Percentiles rank a stretch among this genome's conserved stretches.
phyloP scores from a whole-genome alignment of 2,888 invertebrate genomes.

The Agrochola litura region DNA sequence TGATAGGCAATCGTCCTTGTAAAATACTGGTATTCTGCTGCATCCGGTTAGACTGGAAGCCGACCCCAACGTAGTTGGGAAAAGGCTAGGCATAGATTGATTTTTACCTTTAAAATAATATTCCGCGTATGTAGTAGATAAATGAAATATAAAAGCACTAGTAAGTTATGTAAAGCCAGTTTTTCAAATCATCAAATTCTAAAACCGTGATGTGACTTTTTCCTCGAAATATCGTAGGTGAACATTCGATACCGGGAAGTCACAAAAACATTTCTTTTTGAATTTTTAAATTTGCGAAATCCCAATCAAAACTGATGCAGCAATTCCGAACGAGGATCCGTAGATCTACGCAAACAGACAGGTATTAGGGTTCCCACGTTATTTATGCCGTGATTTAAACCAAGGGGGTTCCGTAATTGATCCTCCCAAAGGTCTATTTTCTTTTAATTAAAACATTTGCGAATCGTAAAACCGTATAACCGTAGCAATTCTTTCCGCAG shows the following conservation, averaged over 20 bases:
- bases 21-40: no score
- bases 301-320: conserved; percentile 29
- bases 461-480: conserved; percentile 61
- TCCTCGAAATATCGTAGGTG: not conserved
- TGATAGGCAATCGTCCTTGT: no score
- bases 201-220: not conserved
- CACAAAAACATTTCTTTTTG: not conserved
- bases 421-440: conserved; percentile 61
- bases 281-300: conserved; percentile 6
- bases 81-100: no score
- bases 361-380: conserved; percentile 53
- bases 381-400: conserved; percentile 60
- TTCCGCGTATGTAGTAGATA: not conserved
- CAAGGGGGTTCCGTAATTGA: conserved; percentile 59
- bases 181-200: not conserved
- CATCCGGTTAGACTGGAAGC: no score
- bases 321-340: conserved; percentile 22
- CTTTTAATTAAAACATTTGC: conserved; percentile 65
- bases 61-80: no score
- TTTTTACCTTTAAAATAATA: no score
- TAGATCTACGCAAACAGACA: conserved; percentile 49
- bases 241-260: not conserved
- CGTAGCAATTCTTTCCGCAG: conserved; percentile 55
- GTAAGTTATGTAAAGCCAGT: not conserved
- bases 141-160: not conserved